Percentiles rank a stretch among this genome's conserved stretches.
phyloP scores from a whole-genome alignment of 2,888 invertebrate species.

The Physocephala rufipes region DNA sequence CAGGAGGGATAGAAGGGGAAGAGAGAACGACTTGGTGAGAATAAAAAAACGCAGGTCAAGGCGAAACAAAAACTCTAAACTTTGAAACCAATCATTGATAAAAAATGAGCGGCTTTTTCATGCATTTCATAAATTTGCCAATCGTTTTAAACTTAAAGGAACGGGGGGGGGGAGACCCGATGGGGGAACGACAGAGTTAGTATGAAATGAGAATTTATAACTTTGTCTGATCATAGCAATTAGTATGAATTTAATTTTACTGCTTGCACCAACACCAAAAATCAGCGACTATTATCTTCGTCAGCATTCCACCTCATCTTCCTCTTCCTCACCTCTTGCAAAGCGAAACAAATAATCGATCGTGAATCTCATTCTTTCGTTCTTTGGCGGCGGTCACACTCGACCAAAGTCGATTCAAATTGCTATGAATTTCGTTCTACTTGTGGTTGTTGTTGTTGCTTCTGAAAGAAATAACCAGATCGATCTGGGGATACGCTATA shows the following conservation, averaged over 20 bases:
- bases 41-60: neutral
- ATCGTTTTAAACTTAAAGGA: constrained; percentile 42
- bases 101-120: neutral
- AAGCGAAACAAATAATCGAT: too few relatives aligned
- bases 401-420: neutral
- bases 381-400: neutral
- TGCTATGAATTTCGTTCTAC: neutral
- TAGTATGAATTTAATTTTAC: constrained; percentile 62
- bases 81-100: neutral
- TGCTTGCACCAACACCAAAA: constrained; percentile 39
- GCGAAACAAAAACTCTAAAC: neutral
- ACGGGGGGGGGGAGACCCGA: too few relatives aligned
- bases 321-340: too few relatives aligned
- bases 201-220: constrained; percentile 54
- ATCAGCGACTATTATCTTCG: neutral
- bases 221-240: constrained; percentile 62
- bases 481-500: neutral
- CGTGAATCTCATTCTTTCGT: too few relatives aligned
- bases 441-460: neutral
- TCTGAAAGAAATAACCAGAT: neutral
- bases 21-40: neutral
- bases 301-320: too few relatives aligned
- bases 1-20: too few relatives aligned
- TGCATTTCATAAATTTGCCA: constrained; percentile 27
- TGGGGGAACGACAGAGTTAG: constrained; percentile 8